Base-by-base conservation (phyloP, 2,113 vertebrate species). In the Scatophagus argus region DNA sequence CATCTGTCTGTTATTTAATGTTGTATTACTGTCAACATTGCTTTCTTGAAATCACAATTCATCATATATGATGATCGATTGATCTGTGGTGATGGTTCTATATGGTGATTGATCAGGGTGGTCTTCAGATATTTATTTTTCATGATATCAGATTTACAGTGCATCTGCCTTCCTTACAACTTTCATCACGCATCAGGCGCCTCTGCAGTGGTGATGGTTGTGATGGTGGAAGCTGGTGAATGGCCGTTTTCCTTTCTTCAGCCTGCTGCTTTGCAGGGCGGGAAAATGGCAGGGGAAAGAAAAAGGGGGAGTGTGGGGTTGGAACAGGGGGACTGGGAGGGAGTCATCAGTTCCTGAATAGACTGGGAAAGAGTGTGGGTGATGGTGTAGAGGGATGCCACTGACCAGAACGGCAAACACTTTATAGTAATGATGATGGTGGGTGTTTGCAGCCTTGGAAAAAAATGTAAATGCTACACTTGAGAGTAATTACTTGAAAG, bases 241-340 rank as follows among this genome's bases (percentile, higher is more conserved):
- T 43, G 59, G n/a, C 27, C 77, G 52, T 70, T 81, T 69, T 73
- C 21, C 38, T 73, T 86, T 85, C 51, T 85, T 71, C 58, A 81
- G 65, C 73, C 36, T 73, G 78, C 81, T 84, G 80, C 70, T 75
- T 66, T 58, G 63, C 85, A 81, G 77, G 79, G 93, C 90, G 92
- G 93, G 93, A 94, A 94, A 92, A 86, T 81, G 56, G 76, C 32
- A 73, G 54, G 55, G 71, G 55, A 46, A 67, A 62, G 46, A 62
- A 72, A 74, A 72, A 39, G 66, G 52, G 54, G 82, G 85, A 62
- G 71, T n/a, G 23, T 17, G 64, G 79, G 73, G 68, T 60, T 75
- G 52, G 25, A 5, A 43, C 23, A 9, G 59, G 76, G 58, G 23
- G 47, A 14, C n/a, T 0, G 59, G 77, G 61, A 82, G 83, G 84